Percentiles rank a stretch among this genome's conserved stretches.
These are phyloP conservation scores for Psittacula cyanocephala DNA, from an alignment of 2,113 vertebrate genomes.

Conservation along the genomic window DNA sequence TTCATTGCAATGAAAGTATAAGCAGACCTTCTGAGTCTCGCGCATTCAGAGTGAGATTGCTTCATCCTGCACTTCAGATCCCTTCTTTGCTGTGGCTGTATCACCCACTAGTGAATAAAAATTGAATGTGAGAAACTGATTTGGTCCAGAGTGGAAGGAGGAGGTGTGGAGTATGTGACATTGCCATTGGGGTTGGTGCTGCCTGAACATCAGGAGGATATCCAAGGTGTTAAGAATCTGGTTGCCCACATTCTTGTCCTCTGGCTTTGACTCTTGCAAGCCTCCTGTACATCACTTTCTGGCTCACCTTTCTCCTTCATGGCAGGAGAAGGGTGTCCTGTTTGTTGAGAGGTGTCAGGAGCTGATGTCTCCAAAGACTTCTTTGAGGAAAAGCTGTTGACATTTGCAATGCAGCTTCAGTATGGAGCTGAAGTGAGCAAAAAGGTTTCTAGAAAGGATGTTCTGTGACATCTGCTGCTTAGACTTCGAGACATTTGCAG, in stretches of 20 bases:
- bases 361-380: not conserved
- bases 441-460: not conserved
- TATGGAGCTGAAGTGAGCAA: not conserved
- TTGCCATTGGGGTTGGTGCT: fast-evolving
- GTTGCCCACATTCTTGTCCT: not conserved
- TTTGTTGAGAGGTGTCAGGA: not conserved
- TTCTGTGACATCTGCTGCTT: not conserved
- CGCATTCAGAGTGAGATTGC: not conserved
- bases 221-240: not conserved
- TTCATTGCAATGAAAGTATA: not conserved
- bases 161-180: fast-evolving
- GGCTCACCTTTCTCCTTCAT: not conserved
- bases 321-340: not conserved
- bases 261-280: not conserved
- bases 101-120: not conserved
- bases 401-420: not conserved
- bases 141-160: not conserved
- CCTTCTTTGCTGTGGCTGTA: not conserved
- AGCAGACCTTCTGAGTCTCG: not conserved
- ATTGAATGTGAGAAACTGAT: not conserved
- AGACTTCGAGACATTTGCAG: not conserved
- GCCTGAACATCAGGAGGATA: not conserved
- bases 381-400: not conserved
- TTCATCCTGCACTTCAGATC: not conserved
- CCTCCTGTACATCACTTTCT: not conserved